Evolutionary conservation across 2,113 vertebrate species (phyloP).

Genomic region (Myrmecobius fasciatus): DNA sequence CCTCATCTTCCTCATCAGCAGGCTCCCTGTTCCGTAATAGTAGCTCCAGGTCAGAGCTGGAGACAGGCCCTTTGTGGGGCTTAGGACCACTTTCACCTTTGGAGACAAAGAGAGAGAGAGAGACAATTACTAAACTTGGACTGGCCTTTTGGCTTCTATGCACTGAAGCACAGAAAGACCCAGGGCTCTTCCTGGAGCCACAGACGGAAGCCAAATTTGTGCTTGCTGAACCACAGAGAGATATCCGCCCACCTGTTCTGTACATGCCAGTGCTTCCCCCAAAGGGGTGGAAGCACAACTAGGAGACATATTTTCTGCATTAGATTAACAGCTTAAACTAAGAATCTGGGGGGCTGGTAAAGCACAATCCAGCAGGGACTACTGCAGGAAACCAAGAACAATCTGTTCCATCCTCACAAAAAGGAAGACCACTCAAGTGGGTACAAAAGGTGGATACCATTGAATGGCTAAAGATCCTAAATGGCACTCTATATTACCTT

Average conservation of each 20-base stretch:
- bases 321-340: not conserved
- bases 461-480: not conserved
- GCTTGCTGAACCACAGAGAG: not conserved
- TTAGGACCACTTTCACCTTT: conserved; percentile 79
- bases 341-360: not conserved
- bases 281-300: not conserved
- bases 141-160: not conserved
- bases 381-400: not conserved
- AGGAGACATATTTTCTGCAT: not conserved
- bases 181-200: not conserved
- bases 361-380: too few relatives aligned
- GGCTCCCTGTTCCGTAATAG: conserved; percentile 83
- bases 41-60: conserved; percentile 87
- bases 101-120: conserved; percentile 61
- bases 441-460: not conserved
- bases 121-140: not conserved
- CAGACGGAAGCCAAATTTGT: not conserved
- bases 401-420: not conserved
- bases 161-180: not conserved
- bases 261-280: not conserved
- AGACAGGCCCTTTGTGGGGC: conserved; percentile 78
- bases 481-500: conserved; percentile 85
- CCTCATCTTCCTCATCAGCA: conserved; percentile 75
- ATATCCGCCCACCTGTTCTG: not conserved
- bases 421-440: not conserved